Conservation (phyloP, 1,140 invertebrate genomes). For the Drosophila mayri region DNA sequence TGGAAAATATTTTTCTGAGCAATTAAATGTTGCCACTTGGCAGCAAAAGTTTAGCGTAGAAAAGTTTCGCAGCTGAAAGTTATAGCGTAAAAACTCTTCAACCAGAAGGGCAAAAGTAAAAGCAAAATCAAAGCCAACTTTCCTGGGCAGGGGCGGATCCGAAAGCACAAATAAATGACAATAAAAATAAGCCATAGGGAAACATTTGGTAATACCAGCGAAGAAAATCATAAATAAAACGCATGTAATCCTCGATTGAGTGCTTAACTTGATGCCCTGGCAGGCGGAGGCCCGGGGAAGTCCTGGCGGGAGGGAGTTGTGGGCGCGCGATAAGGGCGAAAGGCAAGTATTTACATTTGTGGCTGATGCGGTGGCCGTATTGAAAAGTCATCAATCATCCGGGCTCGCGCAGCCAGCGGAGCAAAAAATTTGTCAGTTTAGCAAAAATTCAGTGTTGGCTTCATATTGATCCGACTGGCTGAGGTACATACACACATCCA, state of each 20-base stretch:
- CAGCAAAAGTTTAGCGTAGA: slow-evolving; percentile 65
- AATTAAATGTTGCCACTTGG: slow-evolving; percentile 82
- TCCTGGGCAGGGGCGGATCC: slow-evolving; percentile 27
- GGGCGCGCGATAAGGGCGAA: slow-evolving; percentile 26
- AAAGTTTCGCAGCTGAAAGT: slow-evolving; percentile 68
- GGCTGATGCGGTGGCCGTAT: slow-evolving; percentile 58
- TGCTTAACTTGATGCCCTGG: slow-evolving; percentile 70
- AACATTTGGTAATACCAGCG: slow-evolving; percentile 75
- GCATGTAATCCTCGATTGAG: slow-evolving; percentile 81
- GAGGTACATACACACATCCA: background rate
- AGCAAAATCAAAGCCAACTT: slow-evolving; percentile 53
- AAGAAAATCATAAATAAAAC: slow-evolving; percentile 82
- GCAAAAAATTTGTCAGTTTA: slow-evolving; percentile 75
- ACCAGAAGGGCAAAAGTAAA: slow-evolving; percentile 36
- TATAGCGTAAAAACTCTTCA: slow-evolving; percentile 61
- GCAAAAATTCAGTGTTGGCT: slow-evolving; percentile 49
- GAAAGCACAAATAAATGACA: slow-evolving; percentile 53
- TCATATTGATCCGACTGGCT: slow-evolving; percentile 6
- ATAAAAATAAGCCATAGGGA: slow-evolving; percentile 69
- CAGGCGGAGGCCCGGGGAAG: slow-evolving; percentile 23
- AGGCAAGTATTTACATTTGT: slow-evolving; percentile 75
- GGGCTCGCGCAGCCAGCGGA: slow-evolving; percentile 57
- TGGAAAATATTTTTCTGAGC: slow-evolving; percentile 77
- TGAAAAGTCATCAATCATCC: slow-evolving; percentile 81
- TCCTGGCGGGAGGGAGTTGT: background rate